These are phyloP conservation scores for Drosophila robusta DNA, from an alignment of 2,888 invertebrate genomes.

Conservation along the genomic window DNA sequence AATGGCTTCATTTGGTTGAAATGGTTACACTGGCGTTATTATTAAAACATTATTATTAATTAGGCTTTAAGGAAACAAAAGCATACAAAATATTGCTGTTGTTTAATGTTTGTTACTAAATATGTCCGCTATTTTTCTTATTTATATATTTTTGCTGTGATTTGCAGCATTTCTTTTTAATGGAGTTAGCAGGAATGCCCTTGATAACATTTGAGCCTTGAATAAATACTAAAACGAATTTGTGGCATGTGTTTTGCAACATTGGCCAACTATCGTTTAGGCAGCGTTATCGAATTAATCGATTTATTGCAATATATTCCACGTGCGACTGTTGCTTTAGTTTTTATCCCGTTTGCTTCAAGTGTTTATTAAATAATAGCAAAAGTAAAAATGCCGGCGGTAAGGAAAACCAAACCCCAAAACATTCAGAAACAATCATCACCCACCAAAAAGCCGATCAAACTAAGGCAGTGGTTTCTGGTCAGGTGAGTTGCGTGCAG, in stretches of 20 bases:
- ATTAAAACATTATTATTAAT: neutral
- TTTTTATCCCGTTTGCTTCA: constrained; percentile 12
- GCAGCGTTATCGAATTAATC: constrained; percentile 4
- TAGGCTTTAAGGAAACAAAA: neutral
- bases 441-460: constrained; percentile 22
- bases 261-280: constrained; percentile 7
- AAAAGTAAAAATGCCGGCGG: constrained; percentile 61
- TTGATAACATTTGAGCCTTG: neutral
- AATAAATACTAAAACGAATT: constrained; percentile 12
- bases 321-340: constrained; percentile 34
- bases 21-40: constrained; percentile 27
- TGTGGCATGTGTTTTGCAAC: neutral
- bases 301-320: constrained; percentile 28
- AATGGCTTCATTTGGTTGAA: neutral
- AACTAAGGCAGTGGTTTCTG: constrained; percentile 67
- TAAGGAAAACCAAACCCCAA: constrained; percentile 62
- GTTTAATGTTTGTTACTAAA: neutral
- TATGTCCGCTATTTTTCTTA: neutral
- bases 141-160: rapidly evolving
- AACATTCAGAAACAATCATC: constrained; percentile 30
- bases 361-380: constrained; percentile 19
- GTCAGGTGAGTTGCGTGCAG: constrained; percentile 65
- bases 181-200: neutral
- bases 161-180: rapidly evolving
- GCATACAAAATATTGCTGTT: neutral